phyloP scores from a whole-genome alignment of 1,140 invertebrate species.

The Luehdorfia chinensis region DNA sequence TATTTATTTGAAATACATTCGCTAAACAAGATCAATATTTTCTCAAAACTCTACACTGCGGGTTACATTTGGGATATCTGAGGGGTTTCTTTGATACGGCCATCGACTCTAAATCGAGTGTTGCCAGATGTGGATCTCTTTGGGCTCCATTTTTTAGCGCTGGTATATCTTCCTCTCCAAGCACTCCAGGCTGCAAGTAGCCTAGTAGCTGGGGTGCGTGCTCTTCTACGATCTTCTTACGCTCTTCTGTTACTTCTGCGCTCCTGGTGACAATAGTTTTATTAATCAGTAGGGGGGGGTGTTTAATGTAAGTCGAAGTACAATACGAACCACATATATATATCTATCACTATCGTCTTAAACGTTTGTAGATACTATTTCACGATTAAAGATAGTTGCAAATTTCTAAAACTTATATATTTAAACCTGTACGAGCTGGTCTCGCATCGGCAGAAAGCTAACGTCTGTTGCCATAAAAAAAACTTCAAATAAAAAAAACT shows the following conservation, averaged over 20 bases:
- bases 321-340: not conserved
- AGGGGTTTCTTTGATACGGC: constrained; percentile 10
- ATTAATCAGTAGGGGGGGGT: too few species aligned
- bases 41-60: constrained; percentile 42
- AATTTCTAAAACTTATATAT: too few species aligned
- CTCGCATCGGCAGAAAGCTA: too few species aligned
- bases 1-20: not conserved
- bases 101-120: constrained; percentile 22
- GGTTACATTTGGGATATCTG: constrained; percentile 41
- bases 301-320: too few species aligned
- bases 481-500: too few species aligned
- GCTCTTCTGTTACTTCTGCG: constrained; percentile 42
- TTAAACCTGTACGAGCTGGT: too few species aligned
- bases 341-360: not conserved
- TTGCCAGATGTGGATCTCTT: not conserved
- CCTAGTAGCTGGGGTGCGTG: constrained; percentile 46
- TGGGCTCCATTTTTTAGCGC: constrained; percentile 15
- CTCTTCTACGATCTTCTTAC: constrained; percentile 42
- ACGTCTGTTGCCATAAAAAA: too few species aligned
- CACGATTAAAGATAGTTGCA: too few species aligned
- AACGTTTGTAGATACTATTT: too few species aligned
- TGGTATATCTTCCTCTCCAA: constrained; percentile 28
- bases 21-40: constrained; percentile 32
- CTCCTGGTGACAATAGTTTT: constrained; percentile 38
- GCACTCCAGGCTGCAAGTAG: constrained; percentile 45